Conservation (phyloP, 2,888 invertebrate species). For the Pyrocoelia pectoralis region DNA sequence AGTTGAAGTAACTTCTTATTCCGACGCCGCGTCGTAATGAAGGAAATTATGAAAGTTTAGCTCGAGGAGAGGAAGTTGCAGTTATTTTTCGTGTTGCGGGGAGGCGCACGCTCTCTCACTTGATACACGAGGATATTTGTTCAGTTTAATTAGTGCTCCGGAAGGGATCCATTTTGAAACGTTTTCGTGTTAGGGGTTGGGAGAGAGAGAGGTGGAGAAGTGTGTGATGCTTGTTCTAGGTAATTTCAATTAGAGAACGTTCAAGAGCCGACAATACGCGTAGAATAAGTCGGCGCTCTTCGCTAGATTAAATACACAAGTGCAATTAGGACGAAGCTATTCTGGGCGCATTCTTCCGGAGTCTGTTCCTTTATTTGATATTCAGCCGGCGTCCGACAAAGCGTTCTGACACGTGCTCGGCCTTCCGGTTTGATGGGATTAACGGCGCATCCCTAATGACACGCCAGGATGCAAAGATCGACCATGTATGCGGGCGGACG, state of each 20-base stretch:
- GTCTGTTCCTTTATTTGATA: conserved; percentile 44
- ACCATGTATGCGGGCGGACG: conserved; percentile 45
- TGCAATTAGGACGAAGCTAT: conserved; percentile 39
- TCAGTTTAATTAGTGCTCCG: conserved; percentile 49
- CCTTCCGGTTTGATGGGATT: conserved; percentile 50
- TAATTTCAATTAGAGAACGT: conserved; percentile 45
- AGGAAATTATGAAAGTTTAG: conserved; percentile 57
- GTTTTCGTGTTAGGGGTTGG: no score
- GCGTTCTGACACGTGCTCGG: conserved; percentile 50
- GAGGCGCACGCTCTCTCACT: conserved; percentile 26
- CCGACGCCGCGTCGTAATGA: conserved; percentile 47
- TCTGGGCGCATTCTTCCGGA: conserved; percentile 48
- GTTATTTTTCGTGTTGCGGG: conserved; percentile 50
- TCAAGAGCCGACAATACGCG: conserved; percentile 35
- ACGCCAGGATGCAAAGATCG: conserved; percentile 52
- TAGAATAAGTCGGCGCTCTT: conserved; percentile 35
- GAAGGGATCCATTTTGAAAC: conserved; percentile 44
- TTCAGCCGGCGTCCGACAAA: conserved; percentile 46
- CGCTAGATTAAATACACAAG: conserved; percentile 39
- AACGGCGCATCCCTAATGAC: conserved; percentile 52
- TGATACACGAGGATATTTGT: conserved; percentile 48
- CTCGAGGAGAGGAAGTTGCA: conserved; percentile 47
- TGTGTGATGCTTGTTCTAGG: conserved; percentile 34
- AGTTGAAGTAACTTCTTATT: conserved; percentile 48
- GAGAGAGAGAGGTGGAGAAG: conserved; percentile 14